Conservation (phyloP, 2,797 vertebrate species). For the Neosilurus mollespiculum region DNA sequence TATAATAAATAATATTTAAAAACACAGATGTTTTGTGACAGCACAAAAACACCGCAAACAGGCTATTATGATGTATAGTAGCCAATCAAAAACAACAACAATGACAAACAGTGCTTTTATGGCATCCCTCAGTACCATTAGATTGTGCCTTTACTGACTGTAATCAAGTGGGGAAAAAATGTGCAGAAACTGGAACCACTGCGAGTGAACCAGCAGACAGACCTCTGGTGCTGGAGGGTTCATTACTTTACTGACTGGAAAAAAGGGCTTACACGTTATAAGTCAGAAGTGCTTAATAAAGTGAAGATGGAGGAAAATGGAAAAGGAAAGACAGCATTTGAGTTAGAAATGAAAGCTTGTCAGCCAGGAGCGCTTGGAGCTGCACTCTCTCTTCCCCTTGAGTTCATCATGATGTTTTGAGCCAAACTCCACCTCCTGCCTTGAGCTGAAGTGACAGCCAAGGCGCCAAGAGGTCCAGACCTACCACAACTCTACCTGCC, state of each 20-base stretch:
- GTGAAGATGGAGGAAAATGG: constrained; percentile 2
- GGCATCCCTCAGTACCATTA: neutral
- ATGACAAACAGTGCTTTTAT: neutral
- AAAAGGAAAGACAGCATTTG: constrained; percentile 7
- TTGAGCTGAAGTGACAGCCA: constrained; percentile 38
- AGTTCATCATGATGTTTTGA: constrained; percentile 28
- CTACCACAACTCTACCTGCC: constrained; percentile 47
- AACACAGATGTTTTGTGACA: too few relatives aligned
- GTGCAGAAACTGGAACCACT: neutral
- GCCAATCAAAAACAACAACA: neutral
- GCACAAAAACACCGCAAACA: neutral
- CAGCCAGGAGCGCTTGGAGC: neutral
- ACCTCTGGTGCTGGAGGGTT: neutral
- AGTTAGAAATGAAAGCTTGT: constrained; percentile 6
- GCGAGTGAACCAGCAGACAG: neutral
- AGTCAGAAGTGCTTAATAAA: neutral
- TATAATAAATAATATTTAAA: too few relatives aligned
- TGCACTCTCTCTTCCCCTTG: constrained; percentile 12
- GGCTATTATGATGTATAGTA: neutral
- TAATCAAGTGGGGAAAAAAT: too few relatives aligned
- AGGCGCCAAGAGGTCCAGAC: constrained; percentile 53
- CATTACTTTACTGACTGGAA: neutral
- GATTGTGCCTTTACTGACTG: too few relatives aligned
- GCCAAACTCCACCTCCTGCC: constrained; percentile 47
- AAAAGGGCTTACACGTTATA: neutral